phyloP scores from a whole-genome alignment of 2,113 vertebrate species.

The Chunga burmeisteri region DNA sequence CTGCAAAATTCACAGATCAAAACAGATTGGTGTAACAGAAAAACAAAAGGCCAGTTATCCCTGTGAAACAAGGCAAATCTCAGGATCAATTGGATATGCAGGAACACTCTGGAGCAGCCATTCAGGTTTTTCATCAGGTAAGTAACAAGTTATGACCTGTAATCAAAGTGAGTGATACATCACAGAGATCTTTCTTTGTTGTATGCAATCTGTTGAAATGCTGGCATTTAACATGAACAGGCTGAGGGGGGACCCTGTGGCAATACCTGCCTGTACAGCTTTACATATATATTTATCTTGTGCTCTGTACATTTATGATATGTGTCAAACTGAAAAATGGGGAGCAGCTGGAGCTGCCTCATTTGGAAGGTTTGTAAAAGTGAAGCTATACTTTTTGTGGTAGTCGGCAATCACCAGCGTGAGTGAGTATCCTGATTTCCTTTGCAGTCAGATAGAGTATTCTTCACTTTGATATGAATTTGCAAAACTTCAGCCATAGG shows the following conservation, averaged over 20 bases:
- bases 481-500: not conserved
- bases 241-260: not conserved
- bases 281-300: not conserved
- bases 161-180: not conserved
- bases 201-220: not conserved
- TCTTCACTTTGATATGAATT: not conserved
- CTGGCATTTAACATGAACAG: not conserved
- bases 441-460: not conserved
- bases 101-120: not conserved
- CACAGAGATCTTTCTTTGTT: not conserved
- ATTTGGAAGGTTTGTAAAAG: not conserved
- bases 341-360: not conserved
- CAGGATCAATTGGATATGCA: not conserved
- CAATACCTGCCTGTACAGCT: constrained; percentile 13
- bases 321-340: not conserved
- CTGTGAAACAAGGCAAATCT: not conserved
- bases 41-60: not conserved
- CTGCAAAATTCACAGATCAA: not conserved
- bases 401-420: not conserved
- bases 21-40: not conserved
- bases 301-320: not conserved
- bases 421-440: not conserved
- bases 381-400: not conserved
- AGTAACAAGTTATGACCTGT: constrained; percentile 7
- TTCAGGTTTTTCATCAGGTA: not conserved